phyloP scores from a whole-genome alignment of 2,113 vertebrate species.

The Synchiropus splendidus region DNA sequence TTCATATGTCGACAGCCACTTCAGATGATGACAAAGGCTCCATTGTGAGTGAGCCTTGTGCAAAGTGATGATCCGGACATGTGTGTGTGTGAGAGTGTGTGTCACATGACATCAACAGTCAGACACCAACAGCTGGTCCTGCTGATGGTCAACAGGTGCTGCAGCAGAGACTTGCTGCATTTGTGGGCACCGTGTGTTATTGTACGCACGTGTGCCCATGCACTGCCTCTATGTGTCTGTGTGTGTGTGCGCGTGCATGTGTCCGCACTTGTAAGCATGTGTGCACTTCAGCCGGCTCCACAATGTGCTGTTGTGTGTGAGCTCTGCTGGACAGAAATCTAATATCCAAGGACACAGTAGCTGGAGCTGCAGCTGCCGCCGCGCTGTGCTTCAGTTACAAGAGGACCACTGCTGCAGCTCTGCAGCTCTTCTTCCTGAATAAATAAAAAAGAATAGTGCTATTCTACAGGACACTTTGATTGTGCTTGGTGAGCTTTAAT shows the following conservation, averaged over 20 bases:
- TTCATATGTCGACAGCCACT: too few relatives aligned
- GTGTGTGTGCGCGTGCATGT: constrained; percentile 35
- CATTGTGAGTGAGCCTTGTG: constrained; percentile 3
- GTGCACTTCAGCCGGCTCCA: constrained; percentile 23
- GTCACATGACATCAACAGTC: constrained; percentile 28
- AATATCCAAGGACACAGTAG: constrained; percentile 51
- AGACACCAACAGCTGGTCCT: constrained; percentile 42
- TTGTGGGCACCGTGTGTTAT: constrained; percentile 10
- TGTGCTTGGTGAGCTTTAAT: too few relatives aligned
- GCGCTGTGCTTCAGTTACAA: constrained; percentile 8
- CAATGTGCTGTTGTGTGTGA: constrained; percentile 54
- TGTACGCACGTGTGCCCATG: constrained; percentile 27
- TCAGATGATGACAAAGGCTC: background rate
- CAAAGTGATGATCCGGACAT: constrained; percentile 12
- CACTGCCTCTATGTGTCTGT: constrained; percentile 14
- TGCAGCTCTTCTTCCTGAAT: too few relatives aligned
- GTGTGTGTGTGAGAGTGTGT: constrained; percentile 13
- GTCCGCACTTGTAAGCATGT: constrained; percentile 48
- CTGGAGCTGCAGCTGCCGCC: constrained; percentile 52
- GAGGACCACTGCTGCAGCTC: too few relatives aligned
- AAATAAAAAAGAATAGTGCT: too few relatives aligned
- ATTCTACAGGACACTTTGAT: too few relatives aligned
- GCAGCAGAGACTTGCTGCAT: constrained; percentile 25
- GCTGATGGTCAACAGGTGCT: constrained; percentile 46
- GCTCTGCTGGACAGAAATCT: constrained; percentile 33